Percentiles rank a stretch among this genome's conserved stretches.
Evolutionary conservation across 2,797 vertebrate genomes (phyloP).

Genomic region (Eospalax fontanierii): DNA sequence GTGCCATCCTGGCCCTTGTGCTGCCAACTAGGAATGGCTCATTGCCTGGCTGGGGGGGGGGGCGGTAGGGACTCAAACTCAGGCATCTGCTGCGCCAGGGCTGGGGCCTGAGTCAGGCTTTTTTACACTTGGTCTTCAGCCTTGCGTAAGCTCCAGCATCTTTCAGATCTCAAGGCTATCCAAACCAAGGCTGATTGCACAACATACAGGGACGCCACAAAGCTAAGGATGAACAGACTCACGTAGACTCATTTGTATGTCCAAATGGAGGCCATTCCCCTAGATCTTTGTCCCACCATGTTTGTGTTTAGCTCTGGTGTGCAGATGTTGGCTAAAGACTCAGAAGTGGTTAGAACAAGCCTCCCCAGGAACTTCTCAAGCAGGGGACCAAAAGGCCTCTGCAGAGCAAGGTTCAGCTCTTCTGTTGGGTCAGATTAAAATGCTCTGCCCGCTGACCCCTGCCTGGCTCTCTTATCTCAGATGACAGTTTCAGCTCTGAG

Average conservation of each 20-base stretch:
- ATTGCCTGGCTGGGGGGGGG: neutral
- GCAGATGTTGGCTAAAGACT: neutral
- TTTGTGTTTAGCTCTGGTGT: neutral
- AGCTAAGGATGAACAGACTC: neutral
- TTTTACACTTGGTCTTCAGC: neutral
- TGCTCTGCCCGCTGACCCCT: neutral
- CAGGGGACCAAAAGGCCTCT: neutral
- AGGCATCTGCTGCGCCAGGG: neutral
- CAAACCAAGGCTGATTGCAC: neutral
- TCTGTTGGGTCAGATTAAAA: neutral
- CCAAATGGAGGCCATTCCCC: neutral
- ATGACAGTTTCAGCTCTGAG: constrained; percentile 16
- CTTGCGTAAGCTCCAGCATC: neutral
- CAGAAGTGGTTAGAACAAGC: neutral
- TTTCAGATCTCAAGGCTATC: neutral
- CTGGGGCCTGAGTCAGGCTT: neutral
- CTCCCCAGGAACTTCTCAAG: neutral
- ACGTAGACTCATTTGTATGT: neutral
- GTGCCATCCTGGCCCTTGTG: neutral
- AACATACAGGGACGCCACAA: neutral
- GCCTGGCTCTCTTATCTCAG: constrained; percentile 29
- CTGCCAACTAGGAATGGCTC: neutral
- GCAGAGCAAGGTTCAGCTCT: neutral
- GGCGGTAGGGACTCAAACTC: neutral
- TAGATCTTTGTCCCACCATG: neutral